Base-by-base conservation (phyloP, 92 coral and sea anemone species). In the Porites rus region DNA sequence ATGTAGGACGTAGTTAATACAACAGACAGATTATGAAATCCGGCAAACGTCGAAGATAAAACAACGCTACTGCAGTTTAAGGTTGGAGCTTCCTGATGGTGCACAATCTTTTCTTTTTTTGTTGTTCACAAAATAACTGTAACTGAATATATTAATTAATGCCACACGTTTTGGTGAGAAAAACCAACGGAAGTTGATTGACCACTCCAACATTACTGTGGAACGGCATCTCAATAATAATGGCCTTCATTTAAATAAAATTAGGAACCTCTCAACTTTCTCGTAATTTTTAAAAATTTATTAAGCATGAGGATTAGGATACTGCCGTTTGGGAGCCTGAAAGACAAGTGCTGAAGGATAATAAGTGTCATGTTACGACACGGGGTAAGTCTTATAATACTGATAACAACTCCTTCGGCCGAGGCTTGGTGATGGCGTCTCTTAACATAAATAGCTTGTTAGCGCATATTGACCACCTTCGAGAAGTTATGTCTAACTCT, bases 291-390 rank as follows among this genome's bases (percentile, higher is more conserved):
- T 63, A 69, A 5, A 73, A 87, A 51, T 69, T 65, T 21, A 24
- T 89, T 16, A 77, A 62, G 58, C 20, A 60, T 31, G 72, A 13
- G 0, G 63, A 89, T 77, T 84, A 89, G 92, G 79, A 59, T 25
- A 75, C 62, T 84, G 89, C 92, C 89, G 86, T 61, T 76, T 87
- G 82, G 77, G 91, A 87, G 87, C 66, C 87, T 77, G 75, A 83
- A 73, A 50, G 21, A 51, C 75, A 63, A 64, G 52, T 70, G 17
- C 75, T 70, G 53, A 52, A n/a, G 75, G 75, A 4, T 21, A 21
- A 38, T 8, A 46, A 13, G 20, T 12, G 53, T 14, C 38, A 38
- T 12, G 58, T 43, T 7, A 31, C 21, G 2, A 54, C 72, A 51
- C 66, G 25, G 79, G 65, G 79, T 73, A 73, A 50, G 77, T 73